These are phyloP conservation scores for Uloborus diversus DNA, from an alignment of 1,140 invertebrate species.

Conservation along the genomic window DNA sequence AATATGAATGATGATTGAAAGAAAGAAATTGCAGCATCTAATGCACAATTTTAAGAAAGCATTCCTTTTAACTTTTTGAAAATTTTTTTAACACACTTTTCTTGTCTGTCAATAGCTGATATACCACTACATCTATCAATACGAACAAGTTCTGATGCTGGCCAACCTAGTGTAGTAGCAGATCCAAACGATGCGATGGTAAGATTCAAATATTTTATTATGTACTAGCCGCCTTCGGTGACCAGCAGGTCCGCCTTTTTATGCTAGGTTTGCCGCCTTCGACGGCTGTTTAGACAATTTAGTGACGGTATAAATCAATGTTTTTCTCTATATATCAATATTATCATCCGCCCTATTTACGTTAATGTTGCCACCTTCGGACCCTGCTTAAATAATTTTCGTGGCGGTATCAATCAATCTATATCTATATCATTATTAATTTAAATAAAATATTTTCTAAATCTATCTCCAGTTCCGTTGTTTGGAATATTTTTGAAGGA, in stretches of 20 bases:
- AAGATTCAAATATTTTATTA: neutral
- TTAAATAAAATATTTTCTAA: no score
- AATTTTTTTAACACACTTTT: no score
- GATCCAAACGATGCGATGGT: constrained; percentile 68
- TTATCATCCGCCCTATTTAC: no score
- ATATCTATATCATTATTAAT: no score
- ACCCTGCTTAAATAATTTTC: no score
- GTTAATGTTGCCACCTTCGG: neutral
- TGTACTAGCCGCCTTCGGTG: neutral
- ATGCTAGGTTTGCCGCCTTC: neutral
- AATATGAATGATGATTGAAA: neutral
- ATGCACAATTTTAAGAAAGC: neutral
- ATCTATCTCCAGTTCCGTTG: no score
- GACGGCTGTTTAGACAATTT: neutral
- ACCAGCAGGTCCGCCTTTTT: neutral
- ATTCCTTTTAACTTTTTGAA: constrained; percentile 57
- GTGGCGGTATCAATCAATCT: no score
- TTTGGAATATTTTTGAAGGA: no score
- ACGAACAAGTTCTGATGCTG: constrained; percentile 76
- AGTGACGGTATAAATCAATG: neutral
- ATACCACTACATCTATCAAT: constrained; percentile 80
- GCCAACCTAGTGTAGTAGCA: constrained; percentile 79
- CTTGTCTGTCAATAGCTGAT: no score
- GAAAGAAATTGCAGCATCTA: neutral
- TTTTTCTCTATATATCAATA: neutral